Percentiles rank a stretch among this genome's conserved stretches.
Evolutionary conservation across 2,797 vertebrate species (phyloP).

Genomic region (Sphenodon punctatus): DNA sequence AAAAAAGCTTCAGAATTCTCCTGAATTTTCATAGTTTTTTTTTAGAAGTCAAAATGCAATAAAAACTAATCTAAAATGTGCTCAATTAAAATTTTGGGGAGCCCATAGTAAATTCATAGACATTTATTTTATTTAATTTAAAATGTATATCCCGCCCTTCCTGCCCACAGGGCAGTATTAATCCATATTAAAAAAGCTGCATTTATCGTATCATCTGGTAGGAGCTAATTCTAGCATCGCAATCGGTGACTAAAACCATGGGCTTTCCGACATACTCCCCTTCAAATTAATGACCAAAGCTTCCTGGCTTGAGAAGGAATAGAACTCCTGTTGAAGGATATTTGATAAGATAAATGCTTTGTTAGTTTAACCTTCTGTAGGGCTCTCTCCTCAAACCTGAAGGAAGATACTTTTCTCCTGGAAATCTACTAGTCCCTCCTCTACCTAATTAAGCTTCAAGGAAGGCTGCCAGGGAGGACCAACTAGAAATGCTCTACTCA

Average conservation of each 20-base stretch:
- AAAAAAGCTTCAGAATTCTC: not conserved
- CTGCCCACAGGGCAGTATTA: too few species aligned
- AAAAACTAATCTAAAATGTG: not conserved
- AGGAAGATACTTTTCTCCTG: not conserved
- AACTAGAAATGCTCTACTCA: not conserved
- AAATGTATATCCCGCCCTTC: too few species aligned
- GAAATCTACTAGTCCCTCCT: not conserved
- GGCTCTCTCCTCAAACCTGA: not conserved
- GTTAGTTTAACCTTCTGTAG: not conserved
- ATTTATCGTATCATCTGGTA: too few species aligned
- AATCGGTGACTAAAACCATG: too few species aligned
- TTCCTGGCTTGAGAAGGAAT: not conserved
- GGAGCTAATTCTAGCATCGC: too few species aligned
- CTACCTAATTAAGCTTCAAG: conserved; percentile 1
- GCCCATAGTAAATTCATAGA: too few species aligned
- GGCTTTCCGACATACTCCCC: too few species aligned
- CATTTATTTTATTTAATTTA: too few species aligned
- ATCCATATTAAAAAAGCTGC: too few species aligned
- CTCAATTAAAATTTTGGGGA: not conserved
- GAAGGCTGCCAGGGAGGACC: not conserved
- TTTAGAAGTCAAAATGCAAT: not conserved
- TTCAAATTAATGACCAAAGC: not conserved
- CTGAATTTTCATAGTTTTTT: not conserved
- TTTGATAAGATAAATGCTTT: too few species aligned
- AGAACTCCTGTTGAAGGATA: not conserved